phyloP scores from a whole-genome alignment of 2,113 vertebrate species.

The Calyptommatus sinebrachiatus region DNA sequence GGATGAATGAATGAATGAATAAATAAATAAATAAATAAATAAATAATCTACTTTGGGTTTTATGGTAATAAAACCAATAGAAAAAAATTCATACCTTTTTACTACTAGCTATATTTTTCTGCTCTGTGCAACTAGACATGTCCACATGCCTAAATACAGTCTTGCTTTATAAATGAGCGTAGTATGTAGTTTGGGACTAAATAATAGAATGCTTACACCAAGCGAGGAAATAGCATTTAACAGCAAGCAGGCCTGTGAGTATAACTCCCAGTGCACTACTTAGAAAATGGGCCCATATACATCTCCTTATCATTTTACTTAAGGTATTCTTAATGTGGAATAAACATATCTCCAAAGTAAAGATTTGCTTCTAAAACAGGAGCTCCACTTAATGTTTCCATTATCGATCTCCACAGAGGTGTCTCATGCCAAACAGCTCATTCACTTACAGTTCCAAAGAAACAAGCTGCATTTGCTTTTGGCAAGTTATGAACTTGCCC shows the following conservation, averaged over 20 bases:
- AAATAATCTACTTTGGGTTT: no score
- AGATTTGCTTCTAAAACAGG: conserved; percentile 48
- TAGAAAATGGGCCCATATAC: conserved; percentile 36
- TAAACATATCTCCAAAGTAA: conserved; percentile 54
- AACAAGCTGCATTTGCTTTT: conserved; percentile 47
- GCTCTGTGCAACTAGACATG: no score
- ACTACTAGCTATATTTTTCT: no score
- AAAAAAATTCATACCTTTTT: no score
- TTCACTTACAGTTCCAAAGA: conserved; percentile 36
- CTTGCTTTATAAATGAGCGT: background rate
- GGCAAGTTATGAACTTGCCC: conserved; percentile 54
- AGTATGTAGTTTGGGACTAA: background rate
- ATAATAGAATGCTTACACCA: background rate
- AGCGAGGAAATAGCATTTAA: background rate
- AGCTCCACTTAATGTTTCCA: conserved; percentile 46
- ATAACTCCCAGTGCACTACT: conserved; percentile 38
- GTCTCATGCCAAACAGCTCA: background rate
- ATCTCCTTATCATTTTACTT: conserved; percentile 54
- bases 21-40: no score
- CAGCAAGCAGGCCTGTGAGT: background rate
- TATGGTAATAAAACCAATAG: no score
- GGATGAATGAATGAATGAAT: no score
- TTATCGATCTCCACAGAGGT: conserved; percentile 55
- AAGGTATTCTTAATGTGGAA: conserved; percentile 48
- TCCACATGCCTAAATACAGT: no score